Base-by-base conservation (phyloP, 35 echinoderm and acorn worm species). In the Ophioderma brevispina region DNA sequence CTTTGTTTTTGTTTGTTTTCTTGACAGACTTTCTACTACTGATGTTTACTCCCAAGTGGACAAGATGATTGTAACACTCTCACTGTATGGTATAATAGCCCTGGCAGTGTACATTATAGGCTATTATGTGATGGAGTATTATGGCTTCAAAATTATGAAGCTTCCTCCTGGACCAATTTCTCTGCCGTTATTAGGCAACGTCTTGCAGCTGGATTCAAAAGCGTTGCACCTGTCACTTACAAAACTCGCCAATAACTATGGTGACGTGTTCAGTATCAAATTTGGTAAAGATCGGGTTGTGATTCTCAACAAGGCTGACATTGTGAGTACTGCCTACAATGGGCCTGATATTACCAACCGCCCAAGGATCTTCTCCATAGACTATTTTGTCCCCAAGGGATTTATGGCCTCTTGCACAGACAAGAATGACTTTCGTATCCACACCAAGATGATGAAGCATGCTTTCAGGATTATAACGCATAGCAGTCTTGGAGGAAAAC, bases 381-480 rank as follows among this genome's bases (percentile, higher is more conserved):
- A 99, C 50, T 95, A 95, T 77, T 95, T 99, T 49, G 37, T 99
- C 42, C 88, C 89, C 32, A 99, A 99, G 70, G 94, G 97, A 34
- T 99, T 99, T 79, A 93, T 99, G 97, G 92, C 97, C 31, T 70
- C 59, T 70, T 92, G 92, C 80, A 86, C 86, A 35, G 90, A 98
- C 39, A 84, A 88, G 42, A 83, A 93, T 32, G 87, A 95, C n/a
- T 95, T 95, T 77, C 78, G 84, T 63, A 92, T 95, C 32, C 97
- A 99, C 81, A 95, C 93, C 31, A 99, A 93, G 82, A 87, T 99
- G 33, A 95, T 95, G 93, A 92, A 92, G 64, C 87, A 99, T 79
- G 91, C 97, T 21, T 95, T 99, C 64, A 81, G 91, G 33, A 88
- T 92, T 36, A 91, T 99, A 59, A 95, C 90, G 39, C 80, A 92